Evolutionary conservation across 2,113 vertebrate species (phyloP), one percentile per base, ranked within the genome.

Genomic region (Caracal caracal): DNA sequence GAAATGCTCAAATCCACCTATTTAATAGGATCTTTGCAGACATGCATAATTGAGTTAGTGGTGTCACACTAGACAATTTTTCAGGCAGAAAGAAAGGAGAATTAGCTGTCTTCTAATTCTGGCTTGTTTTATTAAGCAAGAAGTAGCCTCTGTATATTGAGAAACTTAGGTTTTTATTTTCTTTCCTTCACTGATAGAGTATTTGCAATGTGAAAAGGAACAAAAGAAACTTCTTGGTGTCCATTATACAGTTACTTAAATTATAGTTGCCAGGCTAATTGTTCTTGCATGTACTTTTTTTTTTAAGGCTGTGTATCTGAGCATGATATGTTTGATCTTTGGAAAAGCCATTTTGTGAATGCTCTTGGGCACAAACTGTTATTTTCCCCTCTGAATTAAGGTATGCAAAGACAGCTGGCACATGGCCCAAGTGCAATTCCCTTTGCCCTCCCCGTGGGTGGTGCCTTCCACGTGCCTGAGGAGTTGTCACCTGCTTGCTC

Each of bases 1-100:
- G 71, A 70, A 89, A 84, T 92, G 75, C 82, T 93, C 37, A 94
- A 22, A 84, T 66, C n/a, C 43, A 92, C 86, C 49, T 96, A 35
- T 82, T 87, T 79, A 37, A 81, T 93, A 87, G 61, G 68, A 65
- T 87, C 82, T 92, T 79, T 65, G 16, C 33, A 53, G 93, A 53
- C 84, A 78, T 9, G 63, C 6, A 12, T 93, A 75, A 94, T 10
- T 78, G 86, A 80, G 78, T 93, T 93, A 79, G 68, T 88, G 88
- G 76, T 93, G 92, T 56, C 20, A 86, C 22, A 84, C 20, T 33
- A n/a, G 43, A 73, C 49, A 68, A 3, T 33, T 88, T 90, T 89
- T 94, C 89, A 86, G 86, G 33, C 35, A 95, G 91, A 85, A 76
- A 88, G 70, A 51, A 73, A 70, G 65, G 63, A 79, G 33, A 90